Evolutionary conservation across 2,888 invertebrate genomes (phyloP).

Genomic region (Patella ulyssiponensis): DNA sequence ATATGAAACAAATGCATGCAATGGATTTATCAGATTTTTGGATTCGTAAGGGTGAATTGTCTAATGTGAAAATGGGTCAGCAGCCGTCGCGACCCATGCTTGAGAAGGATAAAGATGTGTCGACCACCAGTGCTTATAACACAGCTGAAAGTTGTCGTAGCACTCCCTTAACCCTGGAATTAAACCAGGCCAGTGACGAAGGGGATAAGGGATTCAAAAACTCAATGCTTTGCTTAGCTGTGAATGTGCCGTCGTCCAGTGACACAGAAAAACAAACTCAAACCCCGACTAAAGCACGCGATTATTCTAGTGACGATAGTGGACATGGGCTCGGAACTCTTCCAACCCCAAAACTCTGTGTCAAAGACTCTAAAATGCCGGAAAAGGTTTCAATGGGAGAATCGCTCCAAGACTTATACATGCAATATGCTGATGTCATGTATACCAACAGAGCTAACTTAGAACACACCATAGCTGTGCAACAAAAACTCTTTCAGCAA

Average conservation of each 20-base stretch:
- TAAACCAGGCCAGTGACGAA: slow-evolving; percentile 62
- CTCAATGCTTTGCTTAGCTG: slow-evolving; percentile 65
- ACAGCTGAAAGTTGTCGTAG: slow-evolving; percentile 84
- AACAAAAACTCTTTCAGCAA: slow-evolving; percentile 76
- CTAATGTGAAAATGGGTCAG: slow-evolving; percentile 23
- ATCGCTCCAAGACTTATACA: slow-evolving; percentile 67
- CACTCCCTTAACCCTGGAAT: slow-evolving; percentile 71
- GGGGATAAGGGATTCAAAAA: slow-evolving; percentile 62
- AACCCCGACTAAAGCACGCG: slow-evolving; percentile 58
- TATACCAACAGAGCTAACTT: slow-evolving; percentile 81
- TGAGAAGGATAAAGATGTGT: slow-evolving; percentile 73
- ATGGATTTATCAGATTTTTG: slow-evolving; percentile 49
- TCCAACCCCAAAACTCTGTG: slow-evolving; percentile 31
- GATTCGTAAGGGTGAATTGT: slow-evolving; percentile 41
- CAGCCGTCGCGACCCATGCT: slow-evolving; percentile 16
- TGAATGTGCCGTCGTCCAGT: slow-evolving; percentile 52
- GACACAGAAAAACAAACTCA: slow-evolving; percentile 70
- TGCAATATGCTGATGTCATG: slow-evolving; percentile 77
- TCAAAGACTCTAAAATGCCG: slow-evolving; percentile 18
- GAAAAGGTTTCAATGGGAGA: slow-evolving; percentile 50
- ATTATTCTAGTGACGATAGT: slow-evolving; percentile 60
- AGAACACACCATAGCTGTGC: slow-evolving; percentile 80
- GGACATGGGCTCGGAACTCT: slow-evolving; percentile 31
- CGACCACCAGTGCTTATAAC: slow-evolving; percentile 80
- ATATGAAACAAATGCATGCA: slow-evolving; percentile 59